Evolutionary conservation across 2,797 vertebrate genomes (phyloP).

Genomic region (Paratrypauchen microcephalus): DNA sequence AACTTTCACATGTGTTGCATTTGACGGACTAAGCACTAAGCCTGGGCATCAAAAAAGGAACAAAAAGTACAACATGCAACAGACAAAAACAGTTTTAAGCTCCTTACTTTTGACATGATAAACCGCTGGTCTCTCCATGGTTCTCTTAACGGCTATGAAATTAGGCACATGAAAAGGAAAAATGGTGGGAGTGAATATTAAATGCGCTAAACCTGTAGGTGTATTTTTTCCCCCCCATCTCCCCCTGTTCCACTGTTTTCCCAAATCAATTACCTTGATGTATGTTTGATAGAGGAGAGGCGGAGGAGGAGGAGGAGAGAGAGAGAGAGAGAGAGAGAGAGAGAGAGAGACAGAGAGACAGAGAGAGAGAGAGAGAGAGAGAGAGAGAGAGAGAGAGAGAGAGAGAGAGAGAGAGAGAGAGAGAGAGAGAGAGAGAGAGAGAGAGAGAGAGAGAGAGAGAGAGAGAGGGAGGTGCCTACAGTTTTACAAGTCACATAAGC

Average conservation of each 20-base stretch:
- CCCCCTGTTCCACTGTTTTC: constrained; percentile 61
- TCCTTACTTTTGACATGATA: constrained; percentile 30
- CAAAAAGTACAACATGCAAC: constrained; percentile 40
- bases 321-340: background rate
- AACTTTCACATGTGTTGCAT: constrained; percentile 2
- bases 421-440: background rate
- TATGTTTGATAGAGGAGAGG: constrained; percentile 33
- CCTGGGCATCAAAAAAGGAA: constrained; percentile 33
- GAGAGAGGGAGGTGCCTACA: too few species aligned
- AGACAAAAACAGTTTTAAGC: constrained; percentile 28
- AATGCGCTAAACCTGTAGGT: constrained; percentile 52
- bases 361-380: too few species aligned
- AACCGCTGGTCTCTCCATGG: constrained; percentile 36
- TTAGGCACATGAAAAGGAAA: constrained; percentile 64
- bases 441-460: too few species aligned
- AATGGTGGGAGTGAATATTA: constrained; percentile 57
- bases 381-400: background rate
- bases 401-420: too few species aligned
- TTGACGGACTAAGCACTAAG: constrained; percentile 28
- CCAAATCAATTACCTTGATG: constrained; percentile 70
- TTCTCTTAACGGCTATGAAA: constrained; percentile 61
- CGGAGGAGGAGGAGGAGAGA: constrained; percentile 10
- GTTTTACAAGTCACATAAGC: too few species aligned
- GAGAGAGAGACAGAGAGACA: too few species aligned
- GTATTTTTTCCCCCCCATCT: constrained; percentile 60